phyloP scores from a whole-genome alignment of 2,888 invertebrate species.

The Ernsta delagoae region DNA sequence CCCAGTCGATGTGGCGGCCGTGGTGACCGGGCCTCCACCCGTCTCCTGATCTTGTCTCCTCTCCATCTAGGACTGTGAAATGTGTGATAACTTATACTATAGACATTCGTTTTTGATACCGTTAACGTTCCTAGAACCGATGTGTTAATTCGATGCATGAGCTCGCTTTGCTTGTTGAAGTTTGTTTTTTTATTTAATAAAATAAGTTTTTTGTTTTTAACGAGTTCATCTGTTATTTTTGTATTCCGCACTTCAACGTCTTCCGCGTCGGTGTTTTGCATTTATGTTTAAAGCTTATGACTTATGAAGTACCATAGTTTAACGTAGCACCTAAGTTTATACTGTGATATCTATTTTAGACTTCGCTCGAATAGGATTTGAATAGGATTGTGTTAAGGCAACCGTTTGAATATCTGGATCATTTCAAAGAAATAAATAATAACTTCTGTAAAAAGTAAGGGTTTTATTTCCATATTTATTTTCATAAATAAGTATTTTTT shows the following conservation, averaged over 20 bases:
- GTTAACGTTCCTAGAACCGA: conserved; percentile 81
- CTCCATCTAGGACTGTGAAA: conserved; percentile 62
- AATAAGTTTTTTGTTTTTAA: conserved; percentile 72
- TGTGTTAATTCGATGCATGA: conserved; percentile 71
- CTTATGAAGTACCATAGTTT: conserved; percentile 58
- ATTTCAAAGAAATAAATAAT: conserved; percentile 37
- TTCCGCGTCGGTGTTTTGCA: conserved; percentile 70
- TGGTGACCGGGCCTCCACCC: conserved; percentile 63
- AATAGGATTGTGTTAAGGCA: conserved; percentile 44
- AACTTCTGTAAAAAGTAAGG: conserved; percentile 23
- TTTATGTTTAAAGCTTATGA: conserved; percentile 62
- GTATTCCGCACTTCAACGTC: conserved; percentile 71
- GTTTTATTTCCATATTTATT: conserved; percentile 20
- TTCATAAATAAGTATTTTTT: too few relatives aligned
- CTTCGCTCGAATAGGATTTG: conserved; percentile 51
- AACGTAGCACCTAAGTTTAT: conserved; percentile 67
- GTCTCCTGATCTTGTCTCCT: conserved; percentile 62
- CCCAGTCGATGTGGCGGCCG: conserved; percentile 67
- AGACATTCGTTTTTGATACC: conserved; percentile 71
- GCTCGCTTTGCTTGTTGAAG: conserved; percentile 78
- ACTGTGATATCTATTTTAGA: conserved; percentile 67
- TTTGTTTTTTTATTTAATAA: conserved; percentile 78
- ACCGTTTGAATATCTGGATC: conserved; percentile 32
- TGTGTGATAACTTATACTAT: conserved; percentile 60
- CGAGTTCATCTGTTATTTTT: conserved; percentile 69